A percentile compares a stretch with the other conserved stretches of the same genome.
Evolutionary conservation across 2,797 vertebrate species (phyloP).

Genomic region (Poecilia wingei): DNA sequence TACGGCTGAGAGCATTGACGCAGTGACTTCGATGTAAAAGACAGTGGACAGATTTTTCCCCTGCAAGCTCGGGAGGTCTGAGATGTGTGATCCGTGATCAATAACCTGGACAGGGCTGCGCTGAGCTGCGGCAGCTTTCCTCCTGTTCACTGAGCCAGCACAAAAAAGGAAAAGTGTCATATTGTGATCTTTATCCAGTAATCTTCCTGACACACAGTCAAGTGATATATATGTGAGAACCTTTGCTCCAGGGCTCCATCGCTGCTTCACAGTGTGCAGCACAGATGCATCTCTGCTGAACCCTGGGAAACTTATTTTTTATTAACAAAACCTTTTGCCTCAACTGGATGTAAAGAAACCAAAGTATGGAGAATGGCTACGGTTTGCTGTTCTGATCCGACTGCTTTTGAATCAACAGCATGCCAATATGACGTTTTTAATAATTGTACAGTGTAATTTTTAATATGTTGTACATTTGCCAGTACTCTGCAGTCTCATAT

Average conservation of each 20-base stretch:
- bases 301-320: conserved; percentile 20
- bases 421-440: background rate
- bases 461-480: background rate
- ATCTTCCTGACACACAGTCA: conserved; percentile 91
- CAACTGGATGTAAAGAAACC: conserved; percentile 29
- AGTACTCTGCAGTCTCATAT: background rate
- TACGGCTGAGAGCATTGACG: conserved; percentile 12
- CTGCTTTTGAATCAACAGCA: conserved; percentile 6
- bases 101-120: conserved; percentile 73
- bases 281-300: conserved; percentile 56
- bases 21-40: conserved; percentile 37
- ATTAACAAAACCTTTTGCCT: conserved; percentile 30
- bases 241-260: conserved; percentile 84
- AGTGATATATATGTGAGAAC: conserved; percentile 88
- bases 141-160: conserved; percentile 89
- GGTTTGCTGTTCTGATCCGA: conserved; percentile 37
- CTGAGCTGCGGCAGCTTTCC: conserved; percentile 80
- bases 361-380: conserved; percentile 47
- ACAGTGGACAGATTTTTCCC: conserved; percentile 55
- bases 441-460: background rate
- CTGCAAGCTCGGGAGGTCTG: conserved; percentile 67
- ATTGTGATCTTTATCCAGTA: conserved; percentile 98
- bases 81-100: conserved; percentile 74
- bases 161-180: conserved; percentile 96
- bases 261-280: conserved; percentile 58